These are phyloP conservation scores for Lepidocolaptes lacrymiger DNA, from an alignment of 2,797 vertebrate genomes.

Conservation along the genomic window DNA sequence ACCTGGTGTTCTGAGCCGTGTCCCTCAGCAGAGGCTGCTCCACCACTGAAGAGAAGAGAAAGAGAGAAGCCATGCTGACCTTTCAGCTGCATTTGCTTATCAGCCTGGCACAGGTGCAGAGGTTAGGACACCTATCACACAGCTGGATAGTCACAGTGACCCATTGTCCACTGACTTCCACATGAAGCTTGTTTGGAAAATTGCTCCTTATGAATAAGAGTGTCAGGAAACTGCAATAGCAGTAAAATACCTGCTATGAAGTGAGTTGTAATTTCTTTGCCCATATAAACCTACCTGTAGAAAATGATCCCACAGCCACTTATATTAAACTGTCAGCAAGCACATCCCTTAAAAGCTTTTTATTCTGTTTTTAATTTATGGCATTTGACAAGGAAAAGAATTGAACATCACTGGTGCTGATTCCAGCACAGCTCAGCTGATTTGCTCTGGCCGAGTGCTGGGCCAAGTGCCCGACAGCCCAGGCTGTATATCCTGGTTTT, in stretches of 20 bases:
- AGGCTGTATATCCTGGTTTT: background rate
- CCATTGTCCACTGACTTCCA: background rate
- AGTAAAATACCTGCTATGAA: background rate
- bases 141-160: background rate
- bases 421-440: background rate
- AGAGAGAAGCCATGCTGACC: background rate
- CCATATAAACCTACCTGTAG: conserved; percentile 8
- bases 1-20: background rate
- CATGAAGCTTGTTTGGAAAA: background rate
- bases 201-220: accelerated
- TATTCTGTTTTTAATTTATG: conserved; percentile 46
- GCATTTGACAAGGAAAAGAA: conserved; percentile 29
- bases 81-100: background rate
- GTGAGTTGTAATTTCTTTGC: conserved; percentile 18
- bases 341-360: conserved; percentile 58
- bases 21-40: background rate
- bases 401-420: background rate
- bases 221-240: background rate
- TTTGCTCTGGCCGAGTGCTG: background rate
- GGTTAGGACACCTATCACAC: background rate
- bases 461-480: background rate
- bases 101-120: background rate
- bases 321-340: conserved; percentile 51
- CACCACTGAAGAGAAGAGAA: background rate
- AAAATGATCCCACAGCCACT: conserved; percentile 44